Base-by-base conservation (phyloP, 2,888 invertebrate species). In the Apoda limacodes region DNA sequence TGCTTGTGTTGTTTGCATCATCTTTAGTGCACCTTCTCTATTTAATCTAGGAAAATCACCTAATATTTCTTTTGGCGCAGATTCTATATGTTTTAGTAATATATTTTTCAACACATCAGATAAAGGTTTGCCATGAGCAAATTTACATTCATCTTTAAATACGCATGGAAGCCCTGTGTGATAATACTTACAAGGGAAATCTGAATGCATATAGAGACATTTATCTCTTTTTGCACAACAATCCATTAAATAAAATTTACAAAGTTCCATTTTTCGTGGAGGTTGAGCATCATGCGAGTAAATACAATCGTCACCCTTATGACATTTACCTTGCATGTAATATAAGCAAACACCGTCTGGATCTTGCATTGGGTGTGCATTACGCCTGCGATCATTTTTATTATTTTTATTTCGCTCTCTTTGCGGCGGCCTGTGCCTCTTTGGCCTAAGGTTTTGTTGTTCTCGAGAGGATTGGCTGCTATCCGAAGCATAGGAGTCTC, bases 131-230 rank as follows among this genome's bases (percentile, higher is more conserved):
- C 88, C 89, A 64, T 98, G 98, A 14, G 94, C 93, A 70, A 97
- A 98, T 70, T 95, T 94, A 76, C 98, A 98, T 39, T 89, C 88
- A n/a, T 90, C 89, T 55, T 86, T 86, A 28, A 84, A 85, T 42
- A 86, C 85, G 67, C 97, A 97, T 32, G 89, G 88, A 66, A 92
- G 84, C 41, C 96, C 96, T 30, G 95, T 92, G 63, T 98, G 97
- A 71, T 90, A 96, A 78, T 91, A 97, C 83, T 97, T 97, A 78
- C 98, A 98, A 10, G 98, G 98, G 67, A 96, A 98, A 66, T 97
- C 96, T 52, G 91, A 88, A 76, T 98, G 98, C 92, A 98, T 92
- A 61, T 95, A 98, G 11, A 93, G 84, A 78, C 98, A 98, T 70
- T 94, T 93, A 50, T 95, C 95, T 52, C 93, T 88, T 76, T 97